Base-by-base conservation (phyloP, 2,113 vertebrate species). In the Dipodomys merriami region DNA sequence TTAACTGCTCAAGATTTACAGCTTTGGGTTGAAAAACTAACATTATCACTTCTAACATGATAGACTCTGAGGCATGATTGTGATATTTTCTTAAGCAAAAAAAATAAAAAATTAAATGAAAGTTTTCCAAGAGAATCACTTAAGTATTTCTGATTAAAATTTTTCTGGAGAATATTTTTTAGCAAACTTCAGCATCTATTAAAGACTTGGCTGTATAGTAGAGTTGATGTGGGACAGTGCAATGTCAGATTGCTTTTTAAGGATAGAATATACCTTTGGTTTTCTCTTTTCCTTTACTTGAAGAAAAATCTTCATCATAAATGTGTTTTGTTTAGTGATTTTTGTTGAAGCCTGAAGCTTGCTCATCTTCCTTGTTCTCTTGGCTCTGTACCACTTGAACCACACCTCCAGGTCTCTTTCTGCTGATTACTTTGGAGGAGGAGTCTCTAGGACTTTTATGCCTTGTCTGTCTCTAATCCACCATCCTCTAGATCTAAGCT, bases 61-160 rank as follows among this genome's bases (percentile, higher is more conserved):
- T 69, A 73, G 9, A 5, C 13, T 77, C 11, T 77, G 9, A 57
- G 27, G 6, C 20, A 29, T 25, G 11, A 60, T 13, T 33, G 11
- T 93, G 25, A 33, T 35, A 33, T 64, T 84, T 90, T 80, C 2
- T 68, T 60, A 18, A 72, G 64, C 20, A 71, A 83, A 92, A 91
- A 90, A 29, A 53, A 78, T 91, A 71, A 83, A 92, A 91, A 90
- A 29, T 33, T 78, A 93, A 30, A 62, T 7, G 69, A 44, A 68
- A 83, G 6, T 67, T 3, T 78, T 80, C 0, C n/a, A 76, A 71
- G 23, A 20, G 95, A 13, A 81, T 3, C 16, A 3, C 4, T 92
- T 25, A 64, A 76, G 23, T 78, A 94, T 53, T 71, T 90, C 6
- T 83, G 7, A 6, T 86, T 83, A 80, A 95, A 73, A 6, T 74